These are phyloP conservation scores for Polypterus senegalus DNA, from an alignment of 2,113 vertebrate species.

Conservation along the genomic window DNA sequence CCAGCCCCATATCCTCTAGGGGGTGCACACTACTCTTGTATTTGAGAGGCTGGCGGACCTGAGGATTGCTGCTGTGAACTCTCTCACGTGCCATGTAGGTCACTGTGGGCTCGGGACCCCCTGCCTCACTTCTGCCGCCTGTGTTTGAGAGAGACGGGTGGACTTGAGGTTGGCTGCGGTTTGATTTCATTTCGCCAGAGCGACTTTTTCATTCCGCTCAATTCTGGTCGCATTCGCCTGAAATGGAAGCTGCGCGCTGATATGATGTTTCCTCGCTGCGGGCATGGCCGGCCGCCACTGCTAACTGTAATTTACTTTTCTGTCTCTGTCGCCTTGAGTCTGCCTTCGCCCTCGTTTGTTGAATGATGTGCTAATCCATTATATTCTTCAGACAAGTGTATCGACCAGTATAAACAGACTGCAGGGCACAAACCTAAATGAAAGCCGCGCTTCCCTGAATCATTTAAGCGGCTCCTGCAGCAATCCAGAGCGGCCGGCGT, in stretches of 20 bases:
- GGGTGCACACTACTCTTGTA: no score
- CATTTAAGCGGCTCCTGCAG: slow-evolving; percentile 70
- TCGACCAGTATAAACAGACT: slow-evolving; percentile 92
- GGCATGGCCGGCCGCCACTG: slow-evolving; percentile 57
- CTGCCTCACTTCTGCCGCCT: no score
- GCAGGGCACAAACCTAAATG: slow-evolving; percentile 84
- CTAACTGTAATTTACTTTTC: slow-evolving; percentile 85
- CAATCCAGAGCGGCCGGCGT: slow-evolving; percentile 50
- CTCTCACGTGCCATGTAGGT: no score
- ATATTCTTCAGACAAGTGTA: slow-evolving; percentile 91
- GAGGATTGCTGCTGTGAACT: no score
- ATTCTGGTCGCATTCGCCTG: slow-evolving; percentile 36
- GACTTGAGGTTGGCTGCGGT: slow-evolving; percentile 20
- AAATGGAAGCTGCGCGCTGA: slow-evolving; percentile 56
- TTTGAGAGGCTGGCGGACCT: no score
- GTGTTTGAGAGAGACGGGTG: no score
- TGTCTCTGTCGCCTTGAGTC: slow-evolving; percentile 73
- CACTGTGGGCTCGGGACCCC: no score
- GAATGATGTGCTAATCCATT: slow-evolving; percentile 94
- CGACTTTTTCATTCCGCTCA: slow-evolving; percentile 42
- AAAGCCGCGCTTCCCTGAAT: slow-evolving; percentile 76
- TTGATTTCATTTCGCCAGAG: slow-evolving; percentile 42
- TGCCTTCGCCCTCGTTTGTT: slow-evolving; percentile 73
- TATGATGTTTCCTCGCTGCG: slow-evolving; percentile 68
- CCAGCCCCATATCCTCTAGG: no score